Evolutionary conservation across 2,797 vertebrate species (phyloP).

Genomic region (Cryptoblepharus egeriae): DNA sequence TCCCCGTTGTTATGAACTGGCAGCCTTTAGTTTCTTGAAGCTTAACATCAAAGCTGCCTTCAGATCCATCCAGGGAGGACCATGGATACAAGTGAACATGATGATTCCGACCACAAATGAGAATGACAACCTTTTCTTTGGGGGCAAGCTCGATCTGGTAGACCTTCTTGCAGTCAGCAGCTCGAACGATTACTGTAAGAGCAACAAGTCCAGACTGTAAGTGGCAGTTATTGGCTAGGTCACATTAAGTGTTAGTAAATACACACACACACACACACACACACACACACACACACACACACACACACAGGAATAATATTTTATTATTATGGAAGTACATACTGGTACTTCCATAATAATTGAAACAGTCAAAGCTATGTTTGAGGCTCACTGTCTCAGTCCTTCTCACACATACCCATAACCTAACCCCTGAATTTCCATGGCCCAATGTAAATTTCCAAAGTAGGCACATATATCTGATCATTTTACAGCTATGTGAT

Average conservation of each 20-base stretch:
- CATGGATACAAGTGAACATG: constrained; percentile 92
- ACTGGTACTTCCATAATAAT: neutral
- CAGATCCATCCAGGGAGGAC: constrained; percentile 89
- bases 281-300: too few relatives aligned
- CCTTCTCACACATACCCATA: too few relatives aligned
- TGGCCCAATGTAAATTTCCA: neutral
- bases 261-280: too few relatives aligned
- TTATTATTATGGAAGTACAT: too few relatives aligned
- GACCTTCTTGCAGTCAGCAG: constrained; percentile 94
- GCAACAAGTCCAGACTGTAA: constrained; percentile 15
- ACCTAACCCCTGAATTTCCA: too few relatives aligned
- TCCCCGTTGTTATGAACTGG: constrained; percentile 86
- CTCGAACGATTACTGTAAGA: constrained; percentile 90
- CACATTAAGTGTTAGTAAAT: constrained; percentile 1
- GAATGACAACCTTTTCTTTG: constrained; percentile 87
- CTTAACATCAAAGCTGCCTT: constrained; percentile 87
- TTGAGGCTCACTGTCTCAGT: neutral
- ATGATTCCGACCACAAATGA: constrained; percentile 91
- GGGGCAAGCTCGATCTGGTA: constrained; percentile 92
- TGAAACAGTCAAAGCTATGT: neutral
- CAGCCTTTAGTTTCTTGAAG: constrained; percentile 94
- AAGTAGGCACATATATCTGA: neutral
- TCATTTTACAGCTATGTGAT: too few relatives aligned
- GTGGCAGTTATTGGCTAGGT: constrained; percentile 2
- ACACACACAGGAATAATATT: too few relatives aligned